phyloP scores from a whole-genome alignment of 2,113 vertebrate genomes.

The Corythornis madagascariensis region DNA sequence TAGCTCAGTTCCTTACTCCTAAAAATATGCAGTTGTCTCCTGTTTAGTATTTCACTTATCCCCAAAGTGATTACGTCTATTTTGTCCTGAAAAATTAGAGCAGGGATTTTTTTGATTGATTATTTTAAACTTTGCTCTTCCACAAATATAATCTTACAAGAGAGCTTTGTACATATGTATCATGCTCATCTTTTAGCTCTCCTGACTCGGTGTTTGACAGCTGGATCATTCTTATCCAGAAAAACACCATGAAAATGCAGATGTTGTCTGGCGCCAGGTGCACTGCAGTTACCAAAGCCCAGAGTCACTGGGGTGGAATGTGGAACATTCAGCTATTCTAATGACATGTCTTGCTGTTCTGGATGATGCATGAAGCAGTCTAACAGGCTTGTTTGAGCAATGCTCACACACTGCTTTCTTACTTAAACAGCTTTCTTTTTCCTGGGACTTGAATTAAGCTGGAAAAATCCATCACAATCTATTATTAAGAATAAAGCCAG shows the following conservation, averaged over 20 bases:
- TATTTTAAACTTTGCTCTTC: background rate
- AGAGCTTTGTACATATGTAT: background rate
- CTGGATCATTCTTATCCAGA: background rate
- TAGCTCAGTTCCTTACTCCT: background rate
- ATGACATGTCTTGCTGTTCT: background rate
- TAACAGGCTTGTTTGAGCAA: background rate
- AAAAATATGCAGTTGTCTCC: background rate
- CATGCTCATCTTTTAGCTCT: background rate
- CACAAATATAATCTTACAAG: background rate
- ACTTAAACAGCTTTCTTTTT: background rate
- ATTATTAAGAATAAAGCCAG: background rate
- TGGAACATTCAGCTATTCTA: background rate
- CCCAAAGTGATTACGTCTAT: background rate
- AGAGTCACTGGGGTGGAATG: background rate
- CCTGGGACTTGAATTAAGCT: background rate
- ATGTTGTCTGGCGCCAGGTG: conserved; percentile 15
- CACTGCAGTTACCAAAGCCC: background rate
- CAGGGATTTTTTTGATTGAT: background rate
- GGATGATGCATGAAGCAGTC: background rate
- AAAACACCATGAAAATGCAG: conserved; percentile 32
- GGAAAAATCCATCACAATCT: background rate
- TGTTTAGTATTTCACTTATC: background rate
- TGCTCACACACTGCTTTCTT: background rate
- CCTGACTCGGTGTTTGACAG: conserved; percentile 5
- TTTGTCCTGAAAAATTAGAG: background rate